Evolutionary conservation across 1,140 invertebrate genomes (phyloP).

Genomic region (Drosophila melanogaster): Release_6_plus_ISO1_MT NT_033777.3:29104501-29105000

Average conservation of each 20-base stretch:
- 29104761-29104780: conserved; percentile 65
- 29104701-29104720: conserved; percentile 25
- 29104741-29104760: conserved; percentile 79
- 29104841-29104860: conserved; percentile 37
- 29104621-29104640: conserved; percentile 20
- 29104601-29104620: conserved; percentile 52
- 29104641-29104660: neutral
- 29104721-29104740: conserved; percentile 53
- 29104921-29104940: conserved; percentile 84
- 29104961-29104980: conserved; percentile 81
- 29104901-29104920: conserved; percentile 79
- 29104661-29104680: conserved; percentile 54
- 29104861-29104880: conserved; percentile 43
- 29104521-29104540: conserved; percentile 70
- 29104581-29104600: conserved; percentile 62
- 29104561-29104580: conserved; percentile 72
- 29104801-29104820: conserved; percentile 29
- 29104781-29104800: conserved; percentile 35
- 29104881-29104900: conserved; percentile 25
- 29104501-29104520: conserved; percentile 79
- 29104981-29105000: conserved; percentile 25
- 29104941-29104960: conserved; percentile 78
- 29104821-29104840: conserved; percentile 42
- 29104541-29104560: conserved; percentile 78
- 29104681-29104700: conserved; percentile 77